These are phyloP conservation scores for Xenotilapia caudafasciata DNA, from an alignment of 2,113 vertebrate species.

Conservation along the genomic window DNA sequence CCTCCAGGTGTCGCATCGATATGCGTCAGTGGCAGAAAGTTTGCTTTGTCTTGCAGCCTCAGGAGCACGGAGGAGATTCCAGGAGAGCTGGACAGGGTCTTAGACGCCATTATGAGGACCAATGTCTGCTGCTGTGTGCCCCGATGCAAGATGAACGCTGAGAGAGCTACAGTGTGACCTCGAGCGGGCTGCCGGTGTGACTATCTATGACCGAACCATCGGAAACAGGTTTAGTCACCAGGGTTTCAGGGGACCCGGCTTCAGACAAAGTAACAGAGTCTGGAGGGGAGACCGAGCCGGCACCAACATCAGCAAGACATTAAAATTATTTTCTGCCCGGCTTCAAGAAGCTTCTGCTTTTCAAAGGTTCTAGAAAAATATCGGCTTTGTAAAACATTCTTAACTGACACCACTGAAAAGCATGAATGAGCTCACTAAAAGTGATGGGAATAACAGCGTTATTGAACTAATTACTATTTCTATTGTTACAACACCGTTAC, in stretches of 20 bases:
- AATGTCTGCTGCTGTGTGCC: background rate
- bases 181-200: background rate
- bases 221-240: background rate
- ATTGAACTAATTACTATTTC: background rate
- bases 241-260: fast-evolving
- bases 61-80: background rate
- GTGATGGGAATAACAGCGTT: background rate
- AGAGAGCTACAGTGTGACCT: background rate
- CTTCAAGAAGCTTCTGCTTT: background rate
- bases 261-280: background rate
- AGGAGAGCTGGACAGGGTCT: background rate
- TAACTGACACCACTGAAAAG: background rate
- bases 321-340: background rate
- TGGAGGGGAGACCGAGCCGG: background rate
- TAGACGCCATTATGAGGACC: background rate
- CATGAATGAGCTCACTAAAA: background rate
- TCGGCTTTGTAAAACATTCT: fast-evolving
- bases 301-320: background rate
- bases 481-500: background rate
- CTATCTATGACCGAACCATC: background rate
- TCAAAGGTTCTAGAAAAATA: background rate
- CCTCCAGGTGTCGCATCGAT: background rate
- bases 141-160: background rate
- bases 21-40: background rate
- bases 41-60: background rate